Evolutionary conservation across 2,888 invertebrate genomes (phyloP), one percentile per base, ranked within the genome.

Genomic region (Buathra laborator): DNA sequence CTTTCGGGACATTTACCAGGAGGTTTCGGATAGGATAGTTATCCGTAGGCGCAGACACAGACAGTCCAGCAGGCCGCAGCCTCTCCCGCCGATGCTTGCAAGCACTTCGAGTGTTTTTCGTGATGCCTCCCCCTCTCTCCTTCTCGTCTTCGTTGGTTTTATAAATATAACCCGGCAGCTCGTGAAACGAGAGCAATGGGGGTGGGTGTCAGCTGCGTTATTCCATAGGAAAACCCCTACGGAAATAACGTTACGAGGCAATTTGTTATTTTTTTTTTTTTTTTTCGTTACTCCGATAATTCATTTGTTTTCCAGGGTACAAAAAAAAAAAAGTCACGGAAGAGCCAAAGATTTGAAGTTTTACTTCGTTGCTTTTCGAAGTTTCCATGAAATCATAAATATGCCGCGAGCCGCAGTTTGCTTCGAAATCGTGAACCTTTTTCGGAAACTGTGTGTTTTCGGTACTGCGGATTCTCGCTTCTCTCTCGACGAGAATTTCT

Each of bases 161-260:
- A 84, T 84, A 84, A 84, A 85, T 82, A 76, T 75, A 81, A 81
- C 79, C 78, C 24, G 56, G 16, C 68, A 62, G 62, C 44, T 56
- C 68, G 67, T 46, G 66, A 56, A 72, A 77, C 76, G 64, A 74
- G 64, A 48, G 32, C 43, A 53, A 78, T 37, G 24, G 48, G 77
- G 64, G 75, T 64, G 46, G 75, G 48, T 64, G 53, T 64, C 74
- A 84, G 77, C 81, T 72, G 77, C 56, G 77, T 78, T 78, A 78
- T 48, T 56, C 68, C 44, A 68, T 68, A 24, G 70, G n/a, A 29
- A 48, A 70, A 53, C 70, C 48, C 66, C 75, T 74, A 71, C 74
- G 74, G 74, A 78, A 81, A 78, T 78, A 81, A 81, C 78, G 66
- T 70, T 79, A 75, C 75, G 68, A 75, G 37, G 62, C 75, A 32